Conservation (phyloP, 2,888 invertebrate species). For the Serrognathus titanus region DNA sequence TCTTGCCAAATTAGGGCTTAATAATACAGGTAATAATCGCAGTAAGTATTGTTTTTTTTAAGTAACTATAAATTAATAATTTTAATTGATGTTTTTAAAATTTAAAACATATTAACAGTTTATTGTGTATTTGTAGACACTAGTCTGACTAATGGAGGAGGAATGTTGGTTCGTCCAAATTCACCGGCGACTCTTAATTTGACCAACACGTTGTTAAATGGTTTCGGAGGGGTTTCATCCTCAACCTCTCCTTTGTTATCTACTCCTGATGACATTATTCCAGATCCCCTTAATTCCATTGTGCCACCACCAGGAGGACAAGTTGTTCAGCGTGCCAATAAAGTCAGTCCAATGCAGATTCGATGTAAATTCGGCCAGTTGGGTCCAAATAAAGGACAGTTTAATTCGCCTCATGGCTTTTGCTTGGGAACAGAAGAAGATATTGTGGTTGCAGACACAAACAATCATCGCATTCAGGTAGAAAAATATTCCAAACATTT, state of each 20-base stretch:
- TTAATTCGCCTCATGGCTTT: slow-evolving; percentile 96
- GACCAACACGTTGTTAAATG: slow-evolving; percentile 53
- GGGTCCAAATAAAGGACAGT: slow-evolving; percentile 89
- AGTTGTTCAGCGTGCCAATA: slow-evolving; percentile 59
- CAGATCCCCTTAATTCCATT: slow-evolving; percentile 53
- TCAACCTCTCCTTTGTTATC: slow-evolving; percentile 62
- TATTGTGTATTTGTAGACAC: slow-evolving; percentile 31
- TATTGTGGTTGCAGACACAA: slow-evolving; percentile 94
- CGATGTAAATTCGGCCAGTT: slow-evolving; percentile 91
- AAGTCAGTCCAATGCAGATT: slow-evolving; percentile 82
- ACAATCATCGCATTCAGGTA: slow-evolving; percentile 92
- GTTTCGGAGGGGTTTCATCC: slow-evolving; percentile 57
- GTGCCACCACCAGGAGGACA: slow-evolving; percentile 44
- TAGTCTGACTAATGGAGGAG: slow-evolving; percentile 45
- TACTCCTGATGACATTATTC: slow-evolving; percentile 48
- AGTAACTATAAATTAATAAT: too few species aligned
- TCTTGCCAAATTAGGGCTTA: slow-evolving; percentile 79
- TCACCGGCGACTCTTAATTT: slow-evolving; percentile 57
- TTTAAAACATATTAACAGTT: background rate
- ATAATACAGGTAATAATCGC: slow-evolving; percentile 55
- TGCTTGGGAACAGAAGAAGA: slow-evolving; percentile 93
- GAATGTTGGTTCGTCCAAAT: slow-evolving; percentile 57
- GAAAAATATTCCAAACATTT: slow-evolving; percentile 2
- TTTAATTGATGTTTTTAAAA: too few species aligned
- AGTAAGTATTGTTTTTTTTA: too few species aligned